Percentiles rank a stretch among this genome's conserved stretches.
Evolutionary conservation across 2,113 vertebrate species (phyloP).

Genomic region (Apistogramma diplotaenia): DNA sequence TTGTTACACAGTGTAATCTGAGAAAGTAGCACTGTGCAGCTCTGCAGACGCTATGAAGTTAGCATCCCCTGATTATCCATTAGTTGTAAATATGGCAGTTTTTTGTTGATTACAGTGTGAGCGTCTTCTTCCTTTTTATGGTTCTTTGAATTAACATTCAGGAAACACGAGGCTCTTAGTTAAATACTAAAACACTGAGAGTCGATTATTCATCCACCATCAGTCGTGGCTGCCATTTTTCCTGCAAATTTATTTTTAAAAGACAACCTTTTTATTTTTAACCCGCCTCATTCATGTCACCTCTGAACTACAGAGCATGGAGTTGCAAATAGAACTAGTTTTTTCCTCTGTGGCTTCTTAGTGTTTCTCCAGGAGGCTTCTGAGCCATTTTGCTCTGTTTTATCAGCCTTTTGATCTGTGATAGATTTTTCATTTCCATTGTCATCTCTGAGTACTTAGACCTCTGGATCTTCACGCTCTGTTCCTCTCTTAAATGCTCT

Average conservation of each 20-base stretch:
- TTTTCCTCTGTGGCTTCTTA: slow-evolving; percentile 2
- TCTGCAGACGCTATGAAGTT: background rate
- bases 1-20: background rate
- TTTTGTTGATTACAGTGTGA: background rate
- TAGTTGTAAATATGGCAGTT: background rate
- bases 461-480: background rate
- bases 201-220: background rate
- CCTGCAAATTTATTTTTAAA: background rate
- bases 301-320: background rate
- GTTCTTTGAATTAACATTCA: background rate
- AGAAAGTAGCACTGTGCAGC: background rate
- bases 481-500: background rate
- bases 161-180: background rate
- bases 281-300: background rate
- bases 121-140: background rate
- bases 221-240: background rate
- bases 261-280: background rate
- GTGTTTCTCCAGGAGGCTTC: slow-evolving; percentile 25
- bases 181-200: background rate
- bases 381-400: slow-evolving; percentile 8
- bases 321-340: background rate
- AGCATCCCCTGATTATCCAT: background rate
- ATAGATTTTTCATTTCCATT: slow-evolving; percentile 49
- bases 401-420: slow-evolving; percentile 31
- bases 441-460: background rate